These are phyloP conservation scores for Rugalucina vietnamica DNA, from an alignment of 2,888 invertebrate genomes.

Conservation along the genomic window DNA sequence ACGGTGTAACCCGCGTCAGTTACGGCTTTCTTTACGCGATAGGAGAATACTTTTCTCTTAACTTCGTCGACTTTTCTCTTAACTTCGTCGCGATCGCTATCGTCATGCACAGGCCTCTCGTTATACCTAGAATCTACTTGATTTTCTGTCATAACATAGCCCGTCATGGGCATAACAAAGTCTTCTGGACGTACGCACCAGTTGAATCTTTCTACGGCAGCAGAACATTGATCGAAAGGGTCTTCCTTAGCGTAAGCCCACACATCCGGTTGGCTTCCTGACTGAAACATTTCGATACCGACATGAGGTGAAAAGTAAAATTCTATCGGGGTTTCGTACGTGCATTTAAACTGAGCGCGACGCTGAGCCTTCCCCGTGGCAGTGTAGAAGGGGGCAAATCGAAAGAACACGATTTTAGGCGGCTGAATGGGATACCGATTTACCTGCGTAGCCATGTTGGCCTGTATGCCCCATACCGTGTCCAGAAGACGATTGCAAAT, in stretches of 20 bases:
- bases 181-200: neutral
- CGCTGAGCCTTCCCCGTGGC: constrained; percentile 11
- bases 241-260: neutral
- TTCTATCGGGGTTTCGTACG: neutral
- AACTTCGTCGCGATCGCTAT: neutral
- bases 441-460: constrained; percentile 31
- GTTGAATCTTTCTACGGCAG: neutral
- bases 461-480: constrained; percentile 29
- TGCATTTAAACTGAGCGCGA: constrained; percentile 3
- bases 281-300: neutral
- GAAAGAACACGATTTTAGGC: neutral
- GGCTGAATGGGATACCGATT: constrained; percentile 25
- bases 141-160: neutral
- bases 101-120: neutral
- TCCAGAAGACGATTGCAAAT: constrained; percentile 15
- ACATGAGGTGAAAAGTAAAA: neutral
- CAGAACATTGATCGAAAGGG: neutral
- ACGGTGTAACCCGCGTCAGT: neutral
- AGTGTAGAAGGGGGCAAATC: constrained; percentile 26
- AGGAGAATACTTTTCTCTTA: neutral
- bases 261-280: neutral
- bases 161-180: neutral
- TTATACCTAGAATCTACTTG: neutral
- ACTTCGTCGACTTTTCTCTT: neutral
- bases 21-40: neutral